Conservation (phyloP, 2,113 vertebrate species). For the Myodes glareolus region DNA sequence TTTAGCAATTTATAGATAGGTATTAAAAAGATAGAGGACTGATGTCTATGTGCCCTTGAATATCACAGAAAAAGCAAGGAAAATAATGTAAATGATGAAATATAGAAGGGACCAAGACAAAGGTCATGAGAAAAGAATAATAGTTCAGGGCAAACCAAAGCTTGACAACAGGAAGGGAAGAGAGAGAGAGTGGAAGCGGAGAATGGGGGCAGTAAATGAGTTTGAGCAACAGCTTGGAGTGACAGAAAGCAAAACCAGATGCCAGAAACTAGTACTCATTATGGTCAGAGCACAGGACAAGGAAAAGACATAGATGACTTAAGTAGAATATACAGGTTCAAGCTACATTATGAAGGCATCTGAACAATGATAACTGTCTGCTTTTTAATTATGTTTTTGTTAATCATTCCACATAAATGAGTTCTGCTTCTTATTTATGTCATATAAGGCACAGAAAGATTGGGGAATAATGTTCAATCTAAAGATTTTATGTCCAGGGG, state of each 20-base stretch:
- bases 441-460: neutral
- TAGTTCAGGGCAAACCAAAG: neutral
- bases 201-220: neutral
- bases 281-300: neutral
- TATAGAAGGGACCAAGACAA: neutral
- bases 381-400: neutral
- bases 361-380: neutral
- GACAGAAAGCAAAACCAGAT: neutral
- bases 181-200: neutral
- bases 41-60: neutral
- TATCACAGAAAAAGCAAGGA: neutral
- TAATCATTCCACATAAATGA: neutral
- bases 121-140: neutral
- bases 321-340: neutral
- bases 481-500: constrained; percentile 59
- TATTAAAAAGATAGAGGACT: neutral
- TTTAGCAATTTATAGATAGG: neutral
- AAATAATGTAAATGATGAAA: neutral
- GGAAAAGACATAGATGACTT: neutral
- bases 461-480: constrained; percentile 29
- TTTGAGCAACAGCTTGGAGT: neutral
- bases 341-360: neutral
- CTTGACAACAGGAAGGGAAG: neutral
- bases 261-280: neutral
- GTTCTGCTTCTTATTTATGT: neutral